A percentile compares a stretch with the other conserved stretches of the same genome.
These are phyloP conservation scores for Acronicta alni DNA, from an alignment of 2,888 invertebrate species.

Conservation along the genomic window DNA sequence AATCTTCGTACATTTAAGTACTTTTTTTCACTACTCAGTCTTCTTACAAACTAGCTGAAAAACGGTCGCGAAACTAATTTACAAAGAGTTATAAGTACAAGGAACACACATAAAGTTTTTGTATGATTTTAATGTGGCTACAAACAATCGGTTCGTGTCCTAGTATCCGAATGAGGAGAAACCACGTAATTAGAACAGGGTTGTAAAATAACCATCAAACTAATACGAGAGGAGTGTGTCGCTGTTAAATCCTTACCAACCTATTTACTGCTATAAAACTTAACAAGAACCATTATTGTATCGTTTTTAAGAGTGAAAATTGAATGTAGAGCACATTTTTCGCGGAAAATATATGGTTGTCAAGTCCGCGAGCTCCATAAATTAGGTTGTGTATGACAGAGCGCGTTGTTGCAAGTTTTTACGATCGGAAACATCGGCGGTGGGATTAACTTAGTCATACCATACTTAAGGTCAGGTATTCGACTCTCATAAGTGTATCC, in stretches of 20 bases:
- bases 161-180: constrained; percentile 80
- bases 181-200: constrained; percentile 85
- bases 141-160: constrained; percentile 78
- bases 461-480: constrained; percentile 59
- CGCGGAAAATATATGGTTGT: constrained; percentile 54
- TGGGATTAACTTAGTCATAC: constrained; percentile 70
- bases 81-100: constrained; percentile 77
- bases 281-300: constrained; percentile 21
- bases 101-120: constrained; percentile 78
- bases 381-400: constrained; percentile 85
- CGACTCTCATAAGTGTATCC: constrained; percentile 38
- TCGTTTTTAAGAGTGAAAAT: constrained; percentile 54
- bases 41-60: constrained; percentile 56
- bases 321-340: constrained; percentile 21
- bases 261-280: constrained; percentile 22
- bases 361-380: constrained; percentile 77
- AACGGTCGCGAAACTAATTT: constrained; percentile 70
- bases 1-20: constrained; percentile 12
- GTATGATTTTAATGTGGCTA: constrained; percentile 73
- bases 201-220: constrained; percentile 88
- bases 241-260: constrained; percentile 68
- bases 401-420: constrained; percentile 82
- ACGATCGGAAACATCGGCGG: constrained; percentile 75
- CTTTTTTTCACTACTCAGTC: constrained; percentile 40
- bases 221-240: constrained; percentile 78